Conservation (phyloP, 2,797 vertebrate genomes). For the Menidia menidia region DNA sequence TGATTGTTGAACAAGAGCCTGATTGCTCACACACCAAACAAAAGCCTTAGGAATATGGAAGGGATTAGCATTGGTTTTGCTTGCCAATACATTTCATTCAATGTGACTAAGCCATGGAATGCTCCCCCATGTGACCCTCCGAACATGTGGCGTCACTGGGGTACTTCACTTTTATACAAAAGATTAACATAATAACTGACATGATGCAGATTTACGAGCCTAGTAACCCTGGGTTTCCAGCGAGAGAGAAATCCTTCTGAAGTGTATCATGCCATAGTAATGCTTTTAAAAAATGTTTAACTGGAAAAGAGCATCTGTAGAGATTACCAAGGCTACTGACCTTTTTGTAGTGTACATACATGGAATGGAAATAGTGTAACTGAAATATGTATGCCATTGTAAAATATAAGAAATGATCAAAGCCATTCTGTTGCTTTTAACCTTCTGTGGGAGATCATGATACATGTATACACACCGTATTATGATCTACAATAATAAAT, state of each 20-base stretch:
- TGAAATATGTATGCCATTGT: too few relatives aligned
- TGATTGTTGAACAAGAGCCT: constrained; percentile 63
- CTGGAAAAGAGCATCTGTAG: too few relatives aligned
- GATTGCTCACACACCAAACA: constrained; percentile 76
- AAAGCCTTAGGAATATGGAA: constrained; percentile 76
- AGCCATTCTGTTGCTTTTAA: too few relatives aligned
- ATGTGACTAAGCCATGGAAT: constrained; percentile 72
- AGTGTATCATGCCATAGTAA: background rate
- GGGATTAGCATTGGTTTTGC: constrained; percentile 69
- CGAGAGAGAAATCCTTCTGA: background rate
- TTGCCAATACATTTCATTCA: constrained; percentile 70
- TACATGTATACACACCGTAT: background rate
- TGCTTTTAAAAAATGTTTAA: too few relatives aligned
- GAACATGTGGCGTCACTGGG: constrained; percentile 45
- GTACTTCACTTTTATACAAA: constrained; percentile 37
- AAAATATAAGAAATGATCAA: too few relatives aligned
- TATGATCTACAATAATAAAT: too few relatives aligned
- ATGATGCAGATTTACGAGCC: background rate
- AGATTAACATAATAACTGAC: constrained; percentile 24
- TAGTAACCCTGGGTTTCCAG: background rate
- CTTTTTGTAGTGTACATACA: too few relatives aligned
- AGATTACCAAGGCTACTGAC: too few relatives aligned
- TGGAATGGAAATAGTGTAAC: too few relatives aligned
- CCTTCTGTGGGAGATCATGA: background rate
- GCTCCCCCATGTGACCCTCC: constrained; percentile 51